phyloP scores from a whole-genome alignment of 2,888 invertebrate species.

The Calliphora vomitoria region DNA sequence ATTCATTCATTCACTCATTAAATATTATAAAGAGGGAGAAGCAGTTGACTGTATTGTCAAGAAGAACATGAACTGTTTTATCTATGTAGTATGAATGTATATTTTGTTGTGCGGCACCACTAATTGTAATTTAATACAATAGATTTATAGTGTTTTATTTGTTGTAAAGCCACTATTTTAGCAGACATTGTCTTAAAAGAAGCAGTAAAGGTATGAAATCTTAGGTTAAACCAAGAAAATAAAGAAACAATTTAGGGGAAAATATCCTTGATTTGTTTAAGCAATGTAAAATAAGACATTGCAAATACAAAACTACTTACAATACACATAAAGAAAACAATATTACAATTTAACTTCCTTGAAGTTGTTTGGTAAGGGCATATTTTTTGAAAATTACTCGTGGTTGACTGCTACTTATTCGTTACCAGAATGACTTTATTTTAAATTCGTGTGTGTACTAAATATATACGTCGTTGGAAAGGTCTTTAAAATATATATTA shows the following conservation, averaged over 20 bases:
- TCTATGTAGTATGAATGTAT: not conserved
- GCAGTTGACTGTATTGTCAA: conserved; percentile 5
- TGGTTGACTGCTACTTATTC: too few species aligned
- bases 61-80: conserved; percentile 26
- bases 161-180: conserved; percentile 7
- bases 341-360: not conserved
- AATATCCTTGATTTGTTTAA: too few species aligned
- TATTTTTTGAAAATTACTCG: too few species aligned
- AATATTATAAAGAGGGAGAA: conserved; percentile 20
- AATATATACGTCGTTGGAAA: too few species aligned
- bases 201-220: not conserved
- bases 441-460: too few species aligned
- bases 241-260: not conserved
- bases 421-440: too few species aligned
- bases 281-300: too few species aligned
- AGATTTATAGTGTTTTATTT: conserved; percentile 29
- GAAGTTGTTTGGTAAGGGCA: too few species aligned
- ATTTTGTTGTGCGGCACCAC: not conserved
- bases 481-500: too few species aligned
- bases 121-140: conserved; percentile 34
- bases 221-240: too few species aligned
- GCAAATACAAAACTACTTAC: not conserved
- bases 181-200: not conserved
- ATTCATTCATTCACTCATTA: conserved; percentile 31
- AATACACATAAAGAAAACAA: not conserved